phyloP scores from a whole-genome alignment of 2,113 vertebrate species.

The Hyperopisus bebe region DNA sequence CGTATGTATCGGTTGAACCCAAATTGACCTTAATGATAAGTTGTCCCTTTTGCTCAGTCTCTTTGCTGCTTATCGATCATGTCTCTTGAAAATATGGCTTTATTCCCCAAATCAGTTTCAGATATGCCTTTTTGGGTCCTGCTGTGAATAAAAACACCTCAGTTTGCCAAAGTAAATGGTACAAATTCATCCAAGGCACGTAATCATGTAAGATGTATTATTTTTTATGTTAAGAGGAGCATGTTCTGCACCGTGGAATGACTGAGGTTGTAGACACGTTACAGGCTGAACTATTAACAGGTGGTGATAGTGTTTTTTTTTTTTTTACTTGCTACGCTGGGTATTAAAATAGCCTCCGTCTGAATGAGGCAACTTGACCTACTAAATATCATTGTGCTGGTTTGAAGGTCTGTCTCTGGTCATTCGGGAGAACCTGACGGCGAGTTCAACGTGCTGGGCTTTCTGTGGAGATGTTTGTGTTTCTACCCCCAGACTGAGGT shows the following conservation, averaged over 20 bases:
- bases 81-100: background rate
- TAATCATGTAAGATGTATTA: background rate
- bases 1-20: background rate
- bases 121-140: background rate
- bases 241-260: background rate
- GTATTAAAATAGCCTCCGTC: background rate
- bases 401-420: background rate
- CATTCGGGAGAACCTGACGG: background rate
- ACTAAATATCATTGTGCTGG: conserved; percentile 17
- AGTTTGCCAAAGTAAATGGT: background rate
- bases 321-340: background rate
- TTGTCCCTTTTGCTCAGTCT: background rate
- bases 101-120: background rate
- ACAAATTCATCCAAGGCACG: background rate
- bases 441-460: background rate
- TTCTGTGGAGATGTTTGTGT: conserved; percentile 2
- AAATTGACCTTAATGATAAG: background rate
- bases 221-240: background rate
- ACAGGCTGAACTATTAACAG: background rate
- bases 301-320: background rate
- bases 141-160: background rate
- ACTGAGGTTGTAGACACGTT: background rate
- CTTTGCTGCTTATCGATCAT: background rate
- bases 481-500: background rate
- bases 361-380: conserved; percentile 16